Evolutionary conservation across 2,888 invertebrate species (phyloP).

Genomic region (Argynnis bischoffii): DNA sequence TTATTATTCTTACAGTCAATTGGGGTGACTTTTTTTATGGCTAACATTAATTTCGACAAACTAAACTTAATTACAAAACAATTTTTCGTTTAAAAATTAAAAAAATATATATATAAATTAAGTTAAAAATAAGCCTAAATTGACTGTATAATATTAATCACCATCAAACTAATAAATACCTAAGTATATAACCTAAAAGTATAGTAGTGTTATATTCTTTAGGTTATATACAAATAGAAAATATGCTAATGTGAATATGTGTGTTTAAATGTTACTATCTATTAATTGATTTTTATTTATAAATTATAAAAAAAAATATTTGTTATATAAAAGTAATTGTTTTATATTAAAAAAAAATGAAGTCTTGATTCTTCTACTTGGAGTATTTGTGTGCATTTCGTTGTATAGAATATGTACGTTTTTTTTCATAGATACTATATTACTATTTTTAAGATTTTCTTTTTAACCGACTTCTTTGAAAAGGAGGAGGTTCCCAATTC

Average conservation of each 20-base stretch:
- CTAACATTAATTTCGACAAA: no score
- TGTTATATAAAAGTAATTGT: neutral
- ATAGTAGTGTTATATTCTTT: constrained; percentile 12
- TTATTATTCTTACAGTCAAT: neutral
- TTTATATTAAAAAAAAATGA: neutral
- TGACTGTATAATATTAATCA: no score
- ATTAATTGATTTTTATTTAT: constrained; percentile 8
- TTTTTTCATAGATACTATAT: no score
- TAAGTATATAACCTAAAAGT: constrained; percentile 1
- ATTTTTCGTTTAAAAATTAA: no score
- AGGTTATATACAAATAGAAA: constrained; percentile 17
- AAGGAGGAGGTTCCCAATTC: no score
- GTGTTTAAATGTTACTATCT: constrained; percentile 47
- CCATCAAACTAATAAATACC: no score
- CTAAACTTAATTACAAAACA: no score
- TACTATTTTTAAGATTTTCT: no score
- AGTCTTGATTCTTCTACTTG: neutral
- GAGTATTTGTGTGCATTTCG: constrained; percentile 32
- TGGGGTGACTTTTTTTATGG: no score
- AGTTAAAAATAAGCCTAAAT: no score
- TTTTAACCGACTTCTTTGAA: no score
- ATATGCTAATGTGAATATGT: constrained; percentile 71
- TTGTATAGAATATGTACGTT: constrained; percentile 1
- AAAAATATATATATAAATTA: no score
- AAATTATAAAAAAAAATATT: neutral